These are phyloP conservation scores for Maccullochella peelii DNA, from an alignment of 2,113 vertebrate genomes.

Conservation along the genomic window DNA sequence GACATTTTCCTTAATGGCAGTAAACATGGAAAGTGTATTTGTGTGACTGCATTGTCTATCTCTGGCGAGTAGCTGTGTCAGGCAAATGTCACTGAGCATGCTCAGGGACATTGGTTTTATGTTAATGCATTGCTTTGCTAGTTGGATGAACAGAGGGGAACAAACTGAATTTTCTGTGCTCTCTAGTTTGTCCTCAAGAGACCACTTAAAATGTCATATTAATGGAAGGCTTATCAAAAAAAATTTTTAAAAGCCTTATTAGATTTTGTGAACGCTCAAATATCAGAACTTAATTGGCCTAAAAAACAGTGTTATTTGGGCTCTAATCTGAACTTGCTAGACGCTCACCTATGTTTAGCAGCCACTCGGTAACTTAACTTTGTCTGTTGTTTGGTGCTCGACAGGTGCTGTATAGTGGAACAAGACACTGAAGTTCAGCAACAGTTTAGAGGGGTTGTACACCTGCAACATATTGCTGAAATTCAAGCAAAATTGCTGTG, in stretches of 20 bases:
- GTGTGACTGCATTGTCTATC: neutral
- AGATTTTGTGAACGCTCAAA: neutral
- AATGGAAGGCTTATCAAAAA: too few relatives aligned
- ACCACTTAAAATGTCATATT: neutral
- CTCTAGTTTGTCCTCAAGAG: neutral
- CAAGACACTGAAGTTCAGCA: neutral
- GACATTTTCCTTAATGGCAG: neutral
- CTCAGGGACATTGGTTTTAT: neutral
- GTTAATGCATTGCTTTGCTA: neutral
- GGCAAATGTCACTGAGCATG: neutral
- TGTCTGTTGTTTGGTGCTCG: neutral
- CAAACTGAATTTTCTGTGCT: neutral
- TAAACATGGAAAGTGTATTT: neutral
- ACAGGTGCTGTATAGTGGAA: neutral
- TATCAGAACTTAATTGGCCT: neutral
- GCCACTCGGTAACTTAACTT: neutral
- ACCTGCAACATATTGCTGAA: neutral
- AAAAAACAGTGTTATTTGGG: neutral
- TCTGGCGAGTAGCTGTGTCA: conserved; percentile 18
- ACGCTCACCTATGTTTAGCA: neutral
- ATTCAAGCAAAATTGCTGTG: neutral
- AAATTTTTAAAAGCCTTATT: neutral
- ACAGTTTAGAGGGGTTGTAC: neutral
- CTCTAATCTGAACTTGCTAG: neutral
- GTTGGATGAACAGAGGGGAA: neutral